phyloP scores from a whole-genome alignment of 1,140 invertebrate genomes.

The Contarinia nasturtii region DNA sequence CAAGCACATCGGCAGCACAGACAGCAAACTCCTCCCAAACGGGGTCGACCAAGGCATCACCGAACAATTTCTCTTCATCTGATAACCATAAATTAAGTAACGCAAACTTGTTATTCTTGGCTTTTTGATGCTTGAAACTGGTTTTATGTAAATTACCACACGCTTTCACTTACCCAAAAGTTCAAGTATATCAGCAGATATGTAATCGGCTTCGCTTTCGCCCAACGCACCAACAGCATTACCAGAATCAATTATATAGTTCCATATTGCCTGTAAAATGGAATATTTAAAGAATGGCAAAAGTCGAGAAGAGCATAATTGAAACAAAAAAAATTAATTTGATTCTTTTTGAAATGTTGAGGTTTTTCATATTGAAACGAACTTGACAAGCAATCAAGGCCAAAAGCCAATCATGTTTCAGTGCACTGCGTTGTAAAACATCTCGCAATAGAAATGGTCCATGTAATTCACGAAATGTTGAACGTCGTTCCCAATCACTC shows the following conservation, averaged over 20 bases:
- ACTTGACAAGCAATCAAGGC: conserved; percentile 19
- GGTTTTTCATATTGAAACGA: background rate
- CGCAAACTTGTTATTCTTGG: background rate
- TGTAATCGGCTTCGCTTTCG: conserved; percentile 29
- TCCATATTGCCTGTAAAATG: conserved; percentile 32
- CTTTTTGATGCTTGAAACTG: background rate
- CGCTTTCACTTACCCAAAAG: too few relatives aligned
- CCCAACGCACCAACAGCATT: conserved; percentile 27
- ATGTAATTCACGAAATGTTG: conserved; percentile 16
- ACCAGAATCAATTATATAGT: conserved; percentile 39
- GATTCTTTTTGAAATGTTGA: too few relatives aligned
- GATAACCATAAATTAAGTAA: conserved; percentile 12
- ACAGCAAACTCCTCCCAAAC: conserved; percentile 42
- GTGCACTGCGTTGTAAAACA: conserved; percentile 13
- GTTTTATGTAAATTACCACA: background rate
- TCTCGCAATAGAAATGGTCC: conserved; percentile 14
- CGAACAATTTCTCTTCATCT: conserved; percentile 28
- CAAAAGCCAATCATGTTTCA: conserved; percentile 22
- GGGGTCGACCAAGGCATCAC: conserved; percentile 14
- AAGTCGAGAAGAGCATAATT: too few relatives aligned
- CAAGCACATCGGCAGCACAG: conserved; percentile 39
- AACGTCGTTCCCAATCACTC: conserved; percentile 18
- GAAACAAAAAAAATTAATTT: too few relatives aligned
- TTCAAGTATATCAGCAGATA: conserved; percentile 33
- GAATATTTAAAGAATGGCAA: background rate